These are phyloP conservation scores for Maconellicoccus hirsutus DNA, from an alignment of 1,140 invertebrate species.

Conservation along the genomic window DNA sequence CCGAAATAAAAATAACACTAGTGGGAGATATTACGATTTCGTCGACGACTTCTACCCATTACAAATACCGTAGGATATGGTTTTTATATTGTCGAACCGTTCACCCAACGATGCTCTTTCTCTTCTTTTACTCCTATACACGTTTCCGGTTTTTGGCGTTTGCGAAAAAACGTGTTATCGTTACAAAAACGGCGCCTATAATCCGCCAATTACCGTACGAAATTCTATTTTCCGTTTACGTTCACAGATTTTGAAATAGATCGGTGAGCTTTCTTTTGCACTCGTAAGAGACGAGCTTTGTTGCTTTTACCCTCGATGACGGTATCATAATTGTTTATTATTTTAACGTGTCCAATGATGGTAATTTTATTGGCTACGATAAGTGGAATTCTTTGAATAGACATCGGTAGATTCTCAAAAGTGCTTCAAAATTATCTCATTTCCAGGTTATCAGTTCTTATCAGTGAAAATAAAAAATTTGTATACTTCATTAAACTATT, in stretches of 20 bases:
- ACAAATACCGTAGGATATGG: not conserved
- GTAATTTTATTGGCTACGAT: too few relatives aligned
- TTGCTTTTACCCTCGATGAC: too few relatives aligned
- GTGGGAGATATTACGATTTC: slow-evolving; percentile 12
- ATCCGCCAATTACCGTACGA: not conserved
- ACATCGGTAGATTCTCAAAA: too few relatives aligned
- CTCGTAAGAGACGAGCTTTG: too few relatives aligned
- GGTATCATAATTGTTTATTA: too few relatives aligned
- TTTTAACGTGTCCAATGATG: too few relatives aligned
- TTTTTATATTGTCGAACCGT: slow-evolving; percentile 11
- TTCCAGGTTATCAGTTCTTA: too few relatives aligned
- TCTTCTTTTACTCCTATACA: not conserved
- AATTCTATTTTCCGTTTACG: slow-evolving; percentile 15
- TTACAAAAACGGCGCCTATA: slow-evolving; percentile 13
- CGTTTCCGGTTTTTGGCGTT: not conserved
- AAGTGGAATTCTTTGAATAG: too few relatives aligned
- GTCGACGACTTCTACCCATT: not conserved
- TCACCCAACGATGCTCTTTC: not conserved
- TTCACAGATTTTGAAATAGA: not conserved
- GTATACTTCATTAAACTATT: too few relatives aligned
- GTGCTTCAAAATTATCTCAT: too few relatives aligned
- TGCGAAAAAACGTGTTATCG: not conserved
- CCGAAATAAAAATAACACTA: slow-evolving; percentile 19
- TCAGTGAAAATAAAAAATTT: too few relatives aligned
- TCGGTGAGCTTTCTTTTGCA: too few relatives aligned